These are phyloP conservation scores for Netelia inedita DNA, from an alignment of 2,888 invertebrate species.

Conservation along the genomic window DNA sequence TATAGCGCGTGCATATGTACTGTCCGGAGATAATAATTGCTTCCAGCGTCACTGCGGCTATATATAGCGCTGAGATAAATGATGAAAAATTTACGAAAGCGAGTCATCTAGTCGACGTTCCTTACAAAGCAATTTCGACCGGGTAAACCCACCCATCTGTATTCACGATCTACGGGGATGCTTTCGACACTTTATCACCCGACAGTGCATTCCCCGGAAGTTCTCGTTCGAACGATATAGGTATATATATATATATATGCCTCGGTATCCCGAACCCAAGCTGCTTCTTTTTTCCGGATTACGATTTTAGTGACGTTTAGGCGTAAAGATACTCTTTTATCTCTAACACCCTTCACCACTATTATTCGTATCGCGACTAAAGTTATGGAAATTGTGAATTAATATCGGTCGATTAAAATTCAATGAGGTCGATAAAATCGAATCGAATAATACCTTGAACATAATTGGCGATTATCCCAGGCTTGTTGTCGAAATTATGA, in stretches of 20 bases:
- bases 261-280: slow-evolving; percentile 54
- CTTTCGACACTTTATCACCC: slow-evolving; percentile 80
- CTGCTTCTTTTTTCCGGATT: slow-evolving; percentile 55
- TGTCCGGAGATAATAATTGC: neutral
- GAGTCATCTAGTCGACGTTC: slow-evolving; percentile 56
- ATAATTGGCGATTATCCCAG: no score
- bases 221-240: slow-evolving; percentile 71
- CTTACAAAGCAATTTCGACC: slow-evolving; percentile 65
- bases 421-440: no score
- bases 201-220: slow-evolving; percentile 53
- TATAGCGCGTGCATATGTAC: neutral
- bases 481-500: no score
- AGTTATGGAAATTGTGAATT: no score
- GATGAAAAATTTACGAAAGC: slow-evolving; percentile 40
- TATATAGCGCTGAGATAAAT: slow-evolving; percentile 10
- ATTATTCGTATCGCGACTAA: neutral
- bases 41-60: neutral
- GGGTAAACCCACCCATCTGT: slow-evolving; percentile 71
- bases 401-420: no score
- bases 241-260: slow-evolving; percentile 69
- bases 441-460: no score
- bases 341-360: neutral
- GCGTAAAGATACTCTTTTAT: neutral
- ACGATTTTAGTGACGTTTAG: slow-evolving; percentile 47
- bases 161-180: slow-evolving; percentile 77